These are phyloP conservation scores for Mus spicilegus DNA, from an alignment of 2,113 vertebrate genomes.

Conservation along the genomic window DNA sequence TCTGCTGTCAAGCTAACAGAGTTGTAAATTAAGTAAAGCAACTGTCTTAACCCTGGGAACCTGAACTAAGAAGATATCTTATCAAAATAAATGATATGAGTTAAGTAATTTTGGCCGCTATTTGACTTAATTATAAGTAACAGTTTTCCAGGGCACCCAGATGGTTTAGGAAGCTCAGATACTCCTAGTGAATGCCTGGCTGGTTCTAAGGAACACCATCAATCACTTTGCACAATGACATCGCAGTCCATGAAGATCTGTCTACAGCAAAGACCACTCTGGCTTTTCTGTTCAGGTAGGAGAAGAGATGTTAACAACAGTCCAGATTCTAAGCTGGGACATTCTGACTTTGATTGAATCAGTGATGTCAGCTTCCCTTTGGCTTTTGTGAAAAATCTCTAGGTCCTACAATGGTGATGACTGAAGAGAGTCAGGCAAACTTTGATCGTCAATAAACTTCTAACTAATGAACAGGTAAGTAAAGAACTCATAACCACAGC, in stretches of 20 bases:
- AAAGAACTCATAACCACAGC: background rate
- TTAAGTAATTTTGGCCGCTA: constrained; percentile 57
- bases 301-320: background rate
- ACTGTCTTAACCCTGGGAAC: constrained; percentile 32
- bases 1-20: constrained; percentile 37
- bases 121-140: constrained; percentile 58
- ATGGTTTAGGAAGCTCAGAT: background rate
- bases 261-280: background rate
- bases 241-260: background rate
- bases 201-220: background rate
- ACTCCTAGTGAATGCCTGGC: background rate
- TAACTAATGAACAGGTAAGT: background rate
- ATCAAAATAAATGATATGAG: constrained; percentile 69
- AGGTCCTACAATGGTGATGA: background rate
- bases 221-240: background rate
- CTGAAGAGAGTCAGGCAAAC: constrained; percentile 14
- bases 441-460: constrained; percentile 22
- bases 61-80: constrained; percentile 68
- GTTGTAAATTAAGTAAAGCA: constrained; percentile 68
- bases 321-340: background rate
- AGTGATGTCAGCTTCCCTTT: constrained; percentile 10
- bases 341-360: background rate
- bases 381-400: constrained; percentile 46
- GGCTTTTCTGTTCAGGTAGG: background rate
- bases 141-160: constrained; percentile 49